Evolutionary conservation across 53 echinoderm and acorn worm genomes (phyloP).

Genomic region (Mesocentrotus franciscanus): DNA sequence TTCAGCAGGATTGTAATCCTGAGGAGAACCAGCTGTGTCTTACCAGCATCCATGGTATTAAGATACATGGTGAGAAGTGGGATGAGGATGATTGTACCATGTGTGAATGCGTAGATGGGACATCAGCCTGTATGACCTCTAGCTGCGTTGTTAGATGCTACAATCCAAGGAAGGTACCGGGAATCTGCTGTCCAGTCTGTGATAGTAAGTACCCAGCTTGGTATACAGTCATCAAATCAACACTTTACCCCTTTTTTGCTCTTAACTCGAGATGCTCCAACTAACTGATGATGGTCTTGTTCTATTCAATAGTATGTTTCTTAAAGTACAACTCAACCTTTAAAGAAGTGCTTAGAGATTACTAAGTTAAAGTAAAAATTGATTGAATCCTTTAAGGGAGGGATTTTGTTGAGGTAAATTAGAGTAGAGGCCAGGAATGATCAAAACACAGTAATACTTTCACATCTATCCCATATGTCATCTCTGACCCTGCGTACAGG

Average conservation of each 20-base stretch:
- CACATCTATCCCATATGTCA: no score
- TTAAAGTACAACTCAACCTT: no score
- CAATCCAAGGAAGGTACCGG: slow-evolving; percentile 77
- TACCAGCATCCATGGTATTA: slow-evolving; percentile 65
- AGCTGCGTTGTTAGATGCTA: slow-evolving; percentile 86
- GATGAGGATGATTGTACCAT: slow-evolving; percentile 92
- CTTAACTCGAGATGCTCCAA: background rate
- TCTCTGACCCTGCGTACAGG: no score
- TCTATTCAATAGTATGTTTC: background rate
- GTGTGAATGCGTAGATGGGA: slow-evolving; percentile 84
- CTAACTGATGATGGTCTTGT: background rate
- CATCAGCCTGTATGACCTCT: slow-evolving; percentile 76
- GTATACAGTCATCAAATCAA: background rate
- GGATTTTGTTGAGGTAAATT: no score
- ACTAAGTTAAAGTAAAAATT: no score
- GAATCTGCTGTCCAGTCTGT: slow-evolving; percentile 95
- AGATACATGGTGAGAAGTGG: slow-evolving; percentile 85
- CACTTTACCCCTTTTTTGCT: background rate
- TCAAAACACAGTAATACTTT: no score
- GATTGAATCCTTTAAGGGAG: no score
- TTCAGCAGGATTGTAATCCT: slow-evolving; percentile 81
- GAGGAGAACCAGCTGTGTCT: slow-evolving; percentile 77
- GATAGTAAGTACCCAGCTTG: slow-evolving; percentile 72
- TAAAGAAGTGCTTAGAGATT: no score
- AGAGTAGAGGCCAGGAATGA: no score